Conservation (phyloP, 2,888 invertebrate genomes). For the Arenicola marina region DNA sequence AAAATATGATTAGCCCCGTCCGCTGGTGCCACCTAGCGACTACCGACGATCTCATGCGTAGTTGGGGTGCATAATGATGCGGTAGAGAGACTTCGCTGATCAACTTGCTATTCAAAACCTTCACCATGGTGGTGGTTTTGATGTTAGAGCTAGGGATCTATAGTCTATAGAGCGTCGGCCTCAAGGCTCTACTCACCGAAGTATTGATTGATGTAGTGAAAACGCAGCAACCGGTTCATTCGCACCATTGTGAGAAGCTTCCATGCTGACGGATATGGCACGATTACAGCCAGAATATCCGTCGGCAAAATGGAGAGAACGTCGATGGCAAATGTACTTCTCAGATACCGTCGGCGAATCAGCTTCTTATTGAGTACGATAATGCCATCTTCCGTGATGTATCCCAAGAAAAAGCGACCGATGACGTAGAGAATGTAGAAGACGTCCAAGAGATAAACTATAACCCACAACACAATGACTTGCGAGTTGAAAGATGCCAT, state of each 20-base stretch:
- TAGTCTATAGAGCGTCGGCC: not conserved
- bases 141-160: too few relatives aligned
- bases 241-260: not conserved
- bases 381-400: not conserved
- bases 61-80: too few relatives aligned
- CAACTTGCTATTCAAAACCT: too few relatives aligned
- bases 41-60: too few relatives aligned
- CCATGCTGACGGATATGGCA: not conserved
- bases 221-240: not conserved
- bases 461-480: not conserved
- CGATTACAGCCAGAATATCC: not conserved
- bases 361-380: not conserved
- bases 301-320: not conserved
- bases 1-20: not conserved
- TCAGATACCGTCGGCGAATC: not conserved
- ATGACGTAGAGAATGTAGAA: not conserved
- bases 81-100: too few relatives aligned
- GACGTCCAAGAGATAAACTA: not conserved
- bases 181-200: not conserved
- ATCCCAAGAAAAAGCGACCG: not conserved
- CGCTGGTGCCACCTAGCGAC: too few relatives aligned
- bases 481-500: not conserved
- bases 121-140: too few relatives aligned
- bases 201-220: not conserved
- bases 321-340: not conserved